These are phyloP conservation scores for Gibbula magus DNA, from an alignment of 2,888 invertebrate genomes.

Conservation along the genomic window DNA sequence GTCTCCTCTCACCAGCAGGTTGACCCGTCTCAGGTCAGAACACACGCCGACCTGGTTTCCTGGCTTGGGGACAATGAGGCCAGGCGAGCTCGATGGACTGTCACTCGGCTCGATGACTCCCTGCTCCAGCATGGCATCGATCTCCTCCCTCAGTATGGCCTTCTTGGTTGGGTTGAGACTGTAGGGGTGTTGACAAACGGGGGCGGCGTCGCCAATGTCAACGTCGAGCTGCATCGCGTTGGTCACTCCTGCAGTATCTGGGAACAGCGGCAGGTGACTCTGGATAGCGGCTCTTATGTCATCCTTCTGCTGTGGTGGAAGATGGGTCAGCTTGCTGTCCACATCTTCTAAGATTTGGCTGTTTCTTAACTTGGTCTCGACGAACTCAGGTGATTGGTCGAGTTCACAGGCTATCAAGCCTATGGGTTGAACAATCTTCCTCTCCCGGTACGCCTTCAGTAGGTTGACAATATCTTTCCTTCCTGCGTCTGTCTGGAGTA, in stretches of 20 bases:
- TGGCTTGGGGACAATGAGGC: conserved; percentile 43
- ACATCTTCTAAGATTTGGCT: not conserved
- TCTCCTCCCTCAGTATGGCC: not conserved
- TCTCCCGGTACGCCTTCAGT: not conserved
- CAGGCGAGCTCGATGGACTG: conserved; percentile 48
- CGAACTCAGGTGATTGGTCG: not conserved
- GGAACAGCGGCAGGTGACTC: conserved; percentile 34
- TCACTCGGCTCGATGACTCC: not conserved
- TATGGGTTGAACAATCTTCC: not conserved
- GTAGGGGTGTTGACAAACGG: conserved; percentile 45
- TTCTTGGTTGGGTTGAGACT: conserved; percentile 38
- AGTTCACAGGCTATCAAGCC: not conserved
- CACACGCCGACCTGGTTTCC: conserved; percentile 41
- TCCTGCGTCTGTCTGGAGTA: not conserved
- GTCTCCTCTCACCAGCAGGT: too few species aligned
- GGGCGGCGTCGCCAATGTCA: conserved; percentile 28
- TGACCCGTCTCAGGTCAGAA: conserved; percentile 49
- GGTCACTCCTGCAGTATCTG: conserved; percentile 39
- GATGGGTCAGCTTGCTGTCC: conserved; percentile 31
- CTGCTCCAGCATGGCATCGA: not conserved
- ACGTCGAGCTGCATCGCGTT: conserved; percentile 35
- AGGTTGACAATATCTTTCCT: not conserved
- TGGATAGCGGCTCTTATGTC: not conserved
- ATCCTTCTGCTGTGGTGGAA: not conserved
- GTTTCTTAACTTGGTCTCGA: not conserved